Conservation (phyloP, 2,113 vertebrate species). For the Pedetes capensis region DNA sequence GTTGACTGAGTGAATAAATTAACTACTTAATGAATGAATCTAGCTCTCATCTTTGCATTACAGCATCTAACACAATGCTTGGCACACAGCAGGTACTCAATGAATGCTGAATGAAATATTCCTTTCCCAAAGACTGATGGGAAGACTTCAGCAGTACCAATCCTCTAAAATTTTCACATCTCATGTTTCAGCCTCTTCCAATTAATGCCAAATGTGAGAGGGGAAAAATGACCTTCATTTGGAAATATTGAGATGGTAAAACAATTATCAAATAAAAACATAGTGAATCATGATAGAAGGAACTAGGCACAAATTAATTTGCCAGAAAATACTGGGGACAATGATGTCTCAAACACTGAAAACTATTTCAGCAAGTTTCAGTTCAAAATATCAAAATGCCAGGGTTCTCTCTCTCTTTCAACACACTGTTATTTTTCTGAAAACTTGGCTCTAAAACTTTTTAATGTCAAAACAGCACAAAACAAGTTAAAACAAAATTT, state of each 20-base stretch:
- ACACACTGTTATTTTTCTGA: not conserved
- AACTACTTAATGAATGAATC: not conserved
- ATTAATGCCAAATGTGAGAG: not conserved
- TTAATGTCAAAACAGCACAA: not conserved
- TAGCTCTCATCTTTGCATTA: not conserved
- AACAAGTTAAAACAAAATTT: not conserved
- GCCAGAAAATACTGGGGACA: not conserved
- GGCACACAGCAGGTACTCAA: not conserved
- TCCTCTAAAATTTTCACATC: not conserved
- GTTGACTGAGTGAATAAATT: not conserved
- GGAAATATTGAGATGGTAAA: not conserved
- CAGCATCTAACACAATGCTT: not conserved
- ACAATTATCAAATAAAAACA: not conserved
- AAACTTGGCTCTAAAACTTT: not conserved
- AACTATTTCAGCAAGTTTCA: not conserved
- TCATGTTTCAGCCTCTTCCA: not conserved
- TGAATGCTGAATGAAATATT: not conserved
- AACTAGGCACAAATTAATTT: not conserved
- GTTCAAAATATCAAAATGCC: not conserved
- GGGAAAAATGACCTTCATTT: not conserved
- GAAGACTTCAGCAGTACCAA: not conserved
- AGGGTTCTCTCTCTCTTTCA: not conserved
- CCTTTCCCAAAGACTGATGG: not conserved
- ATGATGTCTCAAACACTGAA: not conserved
- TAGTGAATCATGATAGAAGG: not conserved